Percentiles rank a stretch among this genome's conserved stretches.
phyloP scores from a whole-genome alignment of 2,888 invertebrate species.

The Nephrotoma appendiculata region DNA sequence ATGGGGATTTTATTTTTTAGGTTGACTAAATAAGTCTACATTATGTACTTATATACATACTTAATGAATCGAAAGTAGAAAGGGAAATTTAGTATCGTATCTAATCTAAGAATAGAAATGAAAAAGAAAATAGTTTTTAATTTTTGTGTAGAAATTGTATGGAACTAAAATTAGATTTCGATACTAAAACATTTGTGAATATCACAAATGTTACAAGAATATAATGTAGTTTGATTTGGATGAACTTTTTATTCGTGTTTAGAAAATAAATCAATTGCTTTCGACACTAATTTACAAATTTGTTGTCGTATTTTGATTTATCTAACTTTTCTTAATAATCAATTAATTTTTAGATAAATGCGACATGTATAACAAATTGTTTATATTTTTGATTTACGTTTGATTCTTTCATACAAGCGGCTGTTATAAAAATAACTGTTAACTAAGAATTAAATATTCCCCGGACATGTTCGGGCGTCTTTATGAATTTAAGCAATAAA shows the following conservation, averaged over 20 bases:
- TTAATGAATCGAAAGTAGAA: background rate
- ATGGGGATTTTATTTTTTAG: background rate
- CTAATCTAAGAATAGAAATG: background rate
- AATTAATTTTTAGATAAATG: background rate
- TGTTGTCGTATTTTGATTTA: background rate
- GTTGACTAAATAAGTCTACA: background rate
- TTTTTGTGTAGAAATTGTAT: background rate
- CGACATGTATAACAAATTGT: background rate
- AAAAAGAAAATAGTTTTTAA: background rate
- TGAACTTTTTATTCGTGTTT: background rate
- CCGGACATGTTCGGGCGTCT: no score
- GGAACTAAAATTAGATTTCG: background rate
- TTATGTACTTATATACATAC: background rate
- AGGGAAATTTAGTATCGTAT: background rate
- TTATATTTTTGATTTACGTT: background rate
- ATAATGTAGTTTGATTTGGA: background rate
- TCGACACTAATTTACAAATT: background rate
- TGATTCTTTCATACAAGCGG: no score
- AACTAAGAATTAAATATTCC: no score
- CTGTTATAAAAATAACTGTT: no score
- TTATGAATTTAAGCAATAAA: no score
- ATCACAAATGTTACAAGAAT: background rate
- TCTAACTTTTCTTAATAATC: background rate
- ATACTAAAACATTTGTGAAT: background rate
- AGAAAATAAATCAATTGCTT: background rate